These are phyloP conservation scores for Phymorhynchus buccinoides DNA, from an alignment of 1,140 invertebrate genomes.

Conservation along the genomic window DNA sequence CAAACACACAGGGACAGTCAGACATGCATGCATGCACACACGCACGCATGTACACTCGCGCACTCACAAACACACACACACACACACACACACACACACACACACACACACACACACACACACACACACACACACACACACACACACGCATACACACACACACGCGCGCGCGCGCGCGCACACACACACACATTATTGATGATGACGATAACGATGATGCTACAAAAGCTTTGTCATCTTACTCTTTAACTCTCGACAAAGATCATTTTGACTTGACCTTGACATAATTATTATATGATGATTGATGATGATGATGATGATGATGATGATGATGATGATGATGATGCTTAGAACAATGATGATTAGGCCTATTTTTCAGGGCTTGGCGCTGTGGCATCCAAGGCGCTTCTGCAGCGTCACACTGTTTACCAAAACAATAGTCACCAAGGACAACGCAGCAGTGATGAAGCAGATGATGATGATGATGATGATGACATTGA, in stretches of 20 bases:
- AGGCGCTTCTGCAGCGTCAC: too few species aligned
- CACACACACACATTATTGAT: not conserved
- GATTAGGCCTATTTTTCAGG: too few species aligned
- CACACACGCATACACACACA: not conserved
- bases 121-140: not conserved
- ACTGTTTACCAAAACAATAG: too few species aligned
- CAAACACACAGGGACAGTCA: not conserved
- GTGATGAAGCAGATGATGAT: too few species aligned
- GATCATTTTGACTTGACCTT: too few species aligned
- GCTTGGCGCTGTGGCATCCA: too few species aligned
- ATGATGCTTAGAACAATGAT: too few species aligned
- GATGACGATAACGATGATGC: not conserved
- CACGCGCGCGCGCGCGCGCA: not conserved
- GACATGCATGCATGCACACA: not conserved
- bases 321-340: not conserved
- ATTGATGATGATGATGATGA: too few species aligned
- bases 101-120: constrained; percentile 11
- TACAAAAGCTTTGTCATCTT: not conserved
- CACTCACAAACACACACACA: not conserved
- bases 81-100: not conserved
- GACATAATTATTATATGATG: too few species aligned
- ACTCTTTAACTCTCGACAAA: too few species aligned
- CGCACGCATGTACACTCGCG: not conserved
- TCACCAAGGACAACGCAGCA: too few species aligned
- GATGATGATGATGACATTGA: too few species aligned